Evolutionary conservation across 2,113 vertebrate species (phyloP).

Genomic region (Vombatus ursinus): DNA sequence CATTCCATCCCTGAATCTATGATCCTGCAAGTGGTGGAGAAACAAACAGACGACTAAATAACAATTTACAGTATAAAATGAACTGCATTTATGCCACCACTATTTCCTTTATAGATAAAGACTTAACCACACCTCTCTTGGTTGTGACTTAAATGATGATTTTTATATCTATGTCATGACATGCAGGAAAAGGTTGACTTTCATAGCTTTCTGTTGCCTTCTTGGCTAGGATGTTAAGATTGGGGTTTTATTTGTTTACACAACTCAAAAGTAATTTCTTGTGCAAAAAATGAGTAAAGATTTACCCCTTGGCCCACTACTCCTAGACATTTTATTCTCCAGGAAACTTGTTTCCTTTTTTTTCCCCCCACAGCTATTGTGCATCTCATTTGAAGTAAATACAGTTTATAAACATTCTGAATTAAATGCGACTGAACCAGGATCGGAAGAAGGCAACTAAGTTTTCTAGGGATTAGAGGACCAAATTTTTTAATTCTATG

Average conservation of each 20-base stretch:
- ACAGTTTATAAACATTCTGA: background rate
- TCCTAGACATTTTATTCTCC: background rate
- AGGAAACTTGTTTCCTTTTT: background rate
- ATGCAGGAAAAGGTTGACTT: background rate
- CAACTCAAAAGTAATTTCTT: constrained; percentile 11
- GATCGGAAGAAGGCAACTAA: background rate
- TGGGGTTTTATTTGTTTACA: background rate
- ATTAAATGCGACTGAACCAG: background rate
- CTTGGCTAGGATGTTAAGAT: background rate
- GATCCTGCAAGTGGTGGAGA: background rate
- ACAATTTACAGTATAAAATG: constrained; percentile 43
- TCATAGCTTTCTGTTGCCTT: background rate
- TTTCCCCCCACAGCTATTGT: background rate
- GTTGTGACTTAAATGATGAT: background rate
- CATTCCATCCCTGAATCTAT: background rate
- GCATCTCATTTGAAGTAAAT: background rate
- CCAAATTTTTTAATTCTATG: background rate
- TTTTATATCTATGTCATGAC: background rate
- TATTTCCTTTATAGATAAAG: constrained; percentile 30
- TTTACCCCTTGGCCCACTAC: background rate
- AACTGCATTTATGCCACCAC: constrained; percentile 17
- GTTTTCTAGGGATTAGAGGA: constrained; percentile 18
- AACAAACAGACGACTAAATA: constrained; percentile 14
- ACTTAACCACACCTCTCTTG: background rate
- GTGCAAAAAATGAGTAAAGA: constrained; percentile 33